Conservation (phyloP, 2,113 vertebrate species). For the Python bivittatus region DNA sequence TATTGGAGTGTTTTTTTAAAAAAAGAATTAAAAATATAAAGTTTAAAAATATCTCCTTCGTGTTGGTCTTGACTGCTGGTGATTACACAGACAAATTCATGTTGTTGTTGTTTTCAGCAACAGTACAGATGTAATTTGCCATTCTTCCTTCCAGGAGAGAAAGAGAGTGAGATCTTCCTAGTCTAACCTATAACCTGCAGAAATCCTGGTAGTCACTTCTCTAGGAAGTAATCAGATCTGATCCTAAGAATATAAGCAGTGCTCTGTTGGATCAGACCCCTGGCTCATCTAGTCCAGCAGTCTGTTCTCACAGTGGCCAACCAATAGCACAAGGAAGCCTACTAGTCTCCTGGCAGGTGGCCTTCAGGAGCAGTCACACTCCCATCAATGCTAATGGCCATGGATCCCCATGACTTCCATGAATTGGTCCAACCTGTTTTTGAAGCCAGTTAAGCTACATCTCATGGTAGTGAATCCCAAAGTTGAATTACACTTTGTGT, state of each 20-base stretch:
- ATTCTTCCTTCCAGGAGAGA: background rate
- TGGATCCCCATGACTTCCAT: background rate
- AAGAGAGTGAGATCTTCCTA: background rate
- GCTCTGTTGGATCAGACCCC: background rate
- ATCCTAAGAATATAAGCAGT: background rate
- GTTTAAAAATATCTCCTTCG: background rate
- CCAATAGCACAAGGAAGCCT: background rate
- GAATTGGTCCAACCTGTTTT: background rate
- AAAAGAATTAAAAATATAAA: background rate
- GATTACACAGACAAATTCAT: background rate
- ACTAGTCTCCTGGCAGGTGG: background rate
- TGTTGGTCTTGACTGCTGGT: background rate
- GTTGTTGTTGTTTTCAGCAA: background rate
- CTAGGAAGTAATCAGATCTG: background rate
- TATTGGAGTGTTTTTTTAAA: too few relatives aligned
- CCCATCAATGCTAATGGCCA: background rate
- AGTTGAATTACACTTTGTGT: background rate
- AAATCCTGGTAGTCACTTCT: background rate
- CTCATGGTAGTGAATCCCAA: background rate
- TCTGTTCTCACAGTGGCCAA: background rate
- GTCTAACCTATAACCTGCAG: background rate
- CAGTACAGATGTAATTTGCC: background rate
- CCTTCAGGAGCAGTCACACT: background rate
- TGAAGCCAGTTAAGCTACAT: background rate
- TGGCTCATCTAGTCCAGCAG: background rate